These are phyloP conservation scores for Alcis repandata DNA, from an alignment of 2,888 invertebrate genomes.

Conservation along the genomic window DNA sequence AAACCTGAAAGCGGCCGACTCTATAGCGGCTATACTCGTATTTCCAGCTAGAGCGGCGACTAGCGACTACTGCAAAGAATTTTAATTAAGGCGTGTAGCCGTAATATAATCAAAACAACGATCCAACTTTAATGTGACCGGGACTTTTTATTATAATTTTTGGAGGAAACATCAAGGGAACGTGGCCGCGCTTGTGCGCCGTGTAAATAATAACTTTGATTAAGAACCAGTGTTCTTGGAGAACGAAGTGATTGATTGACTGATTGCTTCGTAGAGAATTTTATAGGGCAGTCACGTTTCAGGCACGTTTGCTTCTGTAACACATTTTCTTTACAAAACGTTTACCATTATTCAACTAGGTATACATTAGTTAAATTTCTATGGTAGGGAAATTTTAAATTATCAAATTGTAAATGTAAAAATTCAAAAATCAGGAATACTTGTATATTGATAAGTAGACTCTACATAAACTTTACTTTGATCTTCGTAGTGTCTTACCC, in stretches of 20 bases:
- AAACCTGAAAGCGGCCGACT: constrained; percentile 18
- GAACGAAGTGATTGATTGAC: constrained; percentile 35
- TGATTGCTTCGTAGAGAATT: constrained; percentile 29
- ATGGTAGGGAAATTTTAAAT: too few species aligned
- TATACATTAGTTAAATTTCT: too few species aligned
- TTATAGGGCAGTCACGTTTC: constrained; percentile 38
- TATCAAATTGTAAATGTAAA: too few species aligned
- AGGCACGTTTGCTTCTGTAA: constrained; percentile 26
- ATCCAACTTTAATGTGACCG: constrained; percentile 51
- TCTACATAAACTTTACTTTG: too few species aligned
- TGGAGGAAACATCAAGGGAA: constrained; percentile 30
- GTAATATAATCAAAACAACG: constrained; percentile 66
- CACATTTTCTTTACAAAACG: constrained; percentile 29
- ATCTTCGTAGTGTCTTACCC: too few species aligned
- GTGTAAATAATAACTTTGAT: constrained; percentile 34
- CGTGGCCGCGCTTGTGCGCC: constrained; percentile 21
- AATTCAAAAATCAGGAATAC: too few species aligned
- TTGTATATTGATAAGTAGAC: too few species aligned
- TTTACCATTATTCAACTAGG: constrained; percentile 36
- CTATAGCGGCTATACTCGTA: constrained; percentile 45
- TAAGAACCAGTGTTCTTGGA: constrained; percentile 17
- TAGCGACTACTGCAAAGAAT: constrained; percentile 55
- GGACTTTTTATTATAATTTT: constrained; percentile 38
- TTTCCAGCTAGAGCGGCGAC: constrained; percentile 51
- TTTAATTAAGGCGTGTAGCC: constrained; percentile 64